phyloP scores from a whole-genome alignment of 2,888 invertebrate genomes.

The Epinotia bilunana region DNA sequence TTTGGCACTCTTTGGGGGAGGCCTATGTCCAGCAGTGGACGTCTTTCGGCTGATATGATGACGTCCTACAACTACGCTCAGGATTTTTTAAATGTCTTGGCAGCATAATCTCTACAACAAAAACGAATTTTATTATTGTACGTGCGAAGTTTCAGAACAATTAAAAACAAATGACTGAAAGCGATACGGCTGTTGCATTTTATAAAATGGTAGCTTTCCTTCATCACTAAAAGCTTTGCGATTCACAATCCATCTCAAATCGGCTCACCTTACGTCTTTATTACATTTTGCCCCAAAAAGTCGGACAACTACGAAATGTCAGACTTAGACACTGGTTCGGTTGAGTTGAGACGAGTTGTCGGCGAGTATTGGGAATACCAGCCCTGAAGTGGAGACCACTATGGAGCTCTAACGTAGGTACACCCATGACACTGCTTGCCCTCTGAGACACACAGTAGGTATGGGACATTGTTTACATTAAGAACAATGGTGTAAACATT shows the following conservation, averaged over 20 bases:
- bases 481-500: neutral
- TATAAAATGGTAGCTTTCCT: slow-evolving; percentile 23
- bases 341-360: neutral
- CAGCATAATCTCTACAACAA: neutral
- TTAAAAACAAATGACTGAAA: slow-evolving; percentile 21
- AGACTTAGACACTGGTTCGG: neutral
- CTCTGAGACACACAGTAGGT: neutral
- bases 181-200: slow-evolving; percentile 13
- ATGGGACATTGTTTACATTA: neutral
- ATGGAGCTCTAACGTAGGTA: slow-evolving; percentile 4
- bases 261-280: neutral
- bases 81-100: neutral
- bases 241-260: neutral
- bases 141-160: neutral
- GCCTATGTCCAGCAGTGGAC: too few relatives aligned
- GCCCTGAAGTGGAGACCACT: neutral
- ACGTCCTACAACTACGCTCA: too few relatives aligned
- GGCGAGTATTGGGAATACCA: neutral
- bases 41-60: too few relatives aligned
- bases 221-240: slow-evolving; percentile 32
- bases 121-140: neutral
- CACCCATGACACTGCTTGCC: neutral
- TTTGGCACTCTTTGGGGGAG: too few relatives aligned
- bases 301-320: neutral
- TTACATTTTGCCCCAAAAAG: neutral